Conservation (phyloP, 2,888 invertebrate genomes). For the Nomada hirtipes region DNA sequence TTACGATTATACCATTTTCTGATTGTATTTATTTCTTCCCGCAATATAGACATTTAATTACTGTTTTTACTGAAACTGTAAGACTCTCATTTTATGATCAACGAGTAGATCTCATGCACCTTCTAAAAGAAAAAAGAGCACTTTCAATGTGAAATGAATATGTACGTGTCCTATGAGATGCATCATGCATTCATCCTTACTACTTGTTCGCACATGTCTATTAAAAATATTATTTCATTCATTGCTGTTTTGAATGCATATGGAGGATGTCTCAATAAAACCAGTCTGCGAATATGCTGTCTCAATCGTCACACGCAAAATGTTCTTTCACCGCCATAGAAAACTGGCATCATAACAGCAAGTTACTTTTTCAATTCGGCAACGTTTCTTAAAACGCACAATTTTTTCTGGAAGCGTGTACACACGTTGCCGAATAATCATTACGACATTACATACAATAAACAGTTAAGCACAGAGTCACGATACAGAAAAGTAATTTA, state of each 20-base stretch:
- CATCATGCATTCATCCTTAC: constrained; percentile 25
- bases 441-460: too few relatives aligned
- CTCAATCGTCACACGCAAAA: constrained; percentile 24
- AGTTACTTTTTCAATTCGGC: background rate
- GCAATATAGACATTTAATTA: constrained; percentile 29
- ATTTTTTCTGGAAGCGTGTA: background rate
- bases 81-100: constrained; percentile 30
- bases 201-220: constrained; percentile 17
- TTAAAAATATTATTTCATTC: constrained; percentile 39
- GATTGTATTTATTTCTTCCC: background rate
- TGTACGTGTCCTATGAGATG: constrained; percentile 28
- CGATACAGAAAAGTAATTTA: too few relatives aligned
- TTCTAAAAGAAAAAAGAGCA: constrained; percentile 40
- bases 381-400: background rate
- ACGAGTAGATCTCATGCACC: constrained; percentile 13
- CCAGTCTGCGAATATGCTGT: background rate
- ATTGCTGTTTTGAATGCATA: constrained; percentile 18
- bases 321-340: constrained; percentile 4
- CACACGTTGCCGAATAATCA: background rate
- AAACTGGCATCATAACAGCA: background rate
- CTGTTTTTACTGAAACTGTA: constrained; percentile 18
- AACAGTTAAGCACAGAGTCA: too few relatives aligned
- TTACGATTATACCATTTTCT: background rate
- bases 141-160: constrained; percentile 43
- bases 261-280: constrained; percentile 32